Base-by-base conservation (phyloP, 2,888 invertebrate species). In the Eupithecia tripunctaria region DNA sequence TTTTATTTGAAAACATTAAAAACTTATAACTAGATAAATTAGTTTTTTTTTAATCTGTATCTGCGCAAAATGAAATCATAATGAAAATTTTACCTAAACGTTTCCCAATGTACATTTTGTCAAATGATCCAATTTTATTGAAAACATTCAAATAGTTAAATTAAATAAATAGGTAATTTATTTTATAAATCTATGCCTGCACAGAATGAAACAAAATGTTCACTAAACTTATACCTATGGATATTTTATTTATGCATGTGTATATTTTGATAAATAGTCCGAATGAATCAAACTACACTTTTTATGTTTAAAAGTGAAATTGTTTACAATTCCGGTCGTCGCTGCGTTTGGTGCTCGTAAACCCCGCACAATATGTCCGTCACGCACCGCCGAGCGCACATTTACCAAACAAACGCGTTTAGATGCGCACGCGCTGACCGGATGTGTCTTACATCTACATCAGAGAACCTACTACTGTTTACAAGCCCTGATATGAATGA, bases 331-430 rank as follows among this genome's bases (percentile, higher is more conserved):
- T 71, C 47, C 68, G 59, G 47, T 51, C 27, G 60, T 68, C 21
- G 62, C 47, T 62, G 29, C 47, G 41, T 10, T 29, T 63, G 38
- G 66, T 64, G 69, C 63, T 72, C 63, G 72, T 75, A 72, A 67
- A 63, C 25, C 47, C 51, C 32, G 71, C 69, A 72, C 72, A 71
- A 51, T 68, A 70, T 68, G 73, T 67, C 43, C 62, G 74, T 68
- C 74, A 74, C 73, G 68, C 71, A 64, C 51, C 36, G 67, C 43
- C 70, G 56, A 72, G 73, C 66, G 67, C 70, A 74, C 72, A 71
- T 76, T 71, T 78, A 76, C 77, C 71, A 64, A 78, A 77, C 76
- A 79, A 76, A 76, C 68, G 72, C 67, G 65, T 73, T 66, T 74
- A 64, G 67, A 66, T 43, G 63, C 71, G 71, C 62, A 67, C 67